Evolutionary conservation across 2,888 invertebrate species (phyloP).

Genomic region (Papilio elwesi): DNA sequence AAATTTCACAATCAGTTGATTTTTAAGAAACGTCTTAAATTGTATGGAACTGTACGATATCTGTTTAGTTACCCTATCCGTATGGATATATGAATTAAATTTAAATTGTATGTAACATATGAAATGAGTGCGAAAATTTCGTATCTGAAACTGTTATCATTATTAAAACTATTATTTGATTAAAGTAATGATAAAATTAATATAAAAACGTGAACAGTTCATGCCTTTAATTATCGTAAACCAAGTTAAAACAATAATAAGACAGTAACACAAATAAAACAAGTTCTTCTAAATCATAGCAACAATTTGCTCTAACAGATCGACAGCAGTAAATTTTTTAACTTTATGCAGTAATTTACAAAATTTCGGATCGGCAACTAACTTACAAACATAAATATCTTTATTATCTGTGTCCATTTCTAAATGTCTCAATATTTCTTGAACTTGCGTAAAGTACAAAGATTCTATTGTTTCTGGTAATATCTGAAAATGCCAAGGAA

Average conservation of each 20-base stretch:
- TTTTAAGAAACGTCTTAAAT: too few relatives aligned
- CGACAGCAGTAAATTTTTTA: constrained; percentile 69
- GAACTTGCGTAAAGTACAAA: constrained; percentile 61
- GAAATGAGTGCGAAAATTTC: too few relatives aligned
- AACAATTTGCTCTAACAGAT: constrained; percentile 60
- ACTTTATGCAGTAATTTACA: constrained; percentile 69
- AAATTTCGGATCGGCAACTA: constrained; percentile 63
- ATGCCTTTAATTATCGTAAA: neutral
- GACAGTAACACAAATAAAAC: neutral
- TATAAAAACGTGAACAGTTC: too few relatives aligned
- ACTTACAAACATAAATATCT: constrained; percentile 70
- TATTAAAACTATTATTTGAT: too few relatives aligned
- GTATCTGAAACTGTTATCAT: too few relatives aligned
- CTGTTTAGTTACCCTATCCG: too few relatives aligned
- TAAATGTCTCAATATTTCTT: constrained; percentile 58
- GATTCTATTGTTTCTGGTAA: constrained; percentile 62
- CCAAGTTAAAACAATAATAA: constrained; percentile 5
- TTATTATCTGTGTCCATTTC: constrained; percentile 69
- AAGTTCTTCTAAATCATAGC: constrained; percentile 49
- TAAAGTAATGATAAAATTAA: too few relatives aligned
- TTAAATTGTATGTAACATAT: too few relatives aligned
- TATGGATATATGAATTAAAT: too few relatives aligned
- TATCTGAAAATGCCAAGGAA: constrained; percentile 73
- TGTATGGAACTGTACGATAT: too few relatives aligned
- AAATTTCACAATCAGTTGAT: too few relatives aligned